Evolutionary conservation across 2,113 vertebrate genomes (phyloP), one percentile per base, ranked within the genome.

Genomic region (Propithecus coquereli): DNA sequence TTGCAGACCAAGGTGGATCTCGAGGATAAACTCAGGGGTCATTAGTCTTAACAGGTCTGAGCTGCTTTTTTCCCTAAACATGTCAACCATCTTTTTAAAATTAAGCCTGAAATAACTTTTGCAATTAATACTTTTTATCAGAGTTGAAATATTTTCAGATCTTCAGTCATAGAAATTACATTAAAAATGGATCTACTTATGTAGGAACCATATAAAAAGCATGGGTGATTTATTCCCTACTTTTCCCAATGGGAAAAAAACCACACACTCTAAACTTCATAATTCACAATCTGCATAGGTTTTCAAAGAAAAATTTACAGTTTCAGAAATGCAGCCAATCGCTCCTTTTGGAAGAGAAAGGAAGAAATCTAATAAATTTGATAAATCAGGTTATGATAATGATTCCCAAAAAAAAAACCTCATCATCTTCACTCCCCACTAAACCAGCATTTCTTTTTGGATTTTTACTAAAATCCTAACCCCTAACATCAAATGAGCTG

Each of bases 271-370:
- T 66, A 57, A 73, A 77, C 30, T 45, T 79, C 10, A 43, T 71
- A 80, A 92, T 89, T 96, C 76, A 86, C 63, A 83, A 34, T 20
- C 71, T 59, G 30, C 9, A 37, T 8, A 66, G n/a, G 34, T 81
- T 70, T 95, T 87, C 57, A 84, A 81, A 97, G 57, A 80, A 63
- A 95, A 95, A 63, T 90, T 65, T 86, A 61, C 17, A 52, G 74
- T 71, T 92, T 91, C 52, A 83, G 18, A 91, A 80, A 87, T 32
- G 30, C 79, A 11, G 37, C 59, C 34, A 82, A 59, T 37, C 4
- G 6, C 47, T 96, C 61, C 50, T 85, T 54, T 83, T 91, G 50
- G 83, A 73, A 94, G 79, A 61, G 30, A 30, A 95, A 97, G 90
- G 63, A 54, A 79, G 25, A 63, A 47, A 66, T 61, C 32, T 84